These are phyloP conservation scores for Globodera ellingtonae DNA, from an alignment of 1,140 invertebrate species.

Conservation along the genomic window DNA sequence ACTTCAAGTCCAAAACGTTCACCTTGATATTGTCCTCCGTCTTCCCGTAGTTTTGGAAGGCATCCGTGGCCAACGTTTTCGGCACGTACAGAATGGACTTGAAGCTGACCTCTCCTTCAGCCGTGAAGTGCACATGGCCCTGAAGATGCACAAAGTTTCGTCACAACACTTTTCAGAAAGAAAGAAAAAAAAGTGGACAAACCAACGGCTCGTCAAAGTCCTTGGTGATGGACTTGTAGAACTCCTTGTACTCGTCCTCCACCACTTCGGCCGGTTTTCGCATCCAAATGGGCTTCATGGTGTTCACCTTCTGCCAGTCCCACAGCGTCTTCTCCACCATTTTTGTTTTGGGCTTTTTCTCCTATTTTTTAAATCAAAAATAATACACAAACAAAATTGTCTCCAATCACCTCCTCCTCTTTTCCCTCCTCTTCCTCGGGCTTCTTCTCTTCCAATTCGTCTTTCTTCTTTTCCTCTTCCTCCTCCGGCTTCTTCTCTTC, in stretches of 20 bases:
- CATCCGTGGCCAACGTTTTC: conserved; percentile 82
- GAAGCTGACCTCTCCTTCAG: conserved; percentile 97
- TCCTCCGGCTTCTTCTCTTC: conserved; percentile 83
- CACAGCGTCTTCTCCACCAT: conserved; percentile 92
- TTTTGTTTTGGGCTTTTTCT: conserved; percentile 80
- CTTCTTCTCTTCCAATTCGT: conserved; percentile 60
- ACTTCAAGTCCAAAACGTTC: not conserved
- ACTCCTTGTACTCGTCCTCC: conserved; percentile 86
- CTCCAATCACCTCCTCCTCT: conserved; percentile 67
- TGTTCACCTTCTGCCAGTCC: conserved; percentile 96
- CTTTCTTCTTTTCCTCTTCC: conserved; percentile 84
- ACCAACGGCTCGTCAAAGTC: conserved; percentile 81
- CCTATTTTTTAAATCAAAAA: conserved; percentile 44
- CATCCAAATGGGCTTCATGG: conserved; percentile 93
- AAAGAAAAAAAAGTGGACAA: not conserved
- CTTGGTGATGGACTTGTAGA: conserved; percentile 91
- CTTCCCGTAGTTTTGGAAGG: conserved; percentile 91
- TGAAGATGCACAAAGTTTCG: too few species aligned
- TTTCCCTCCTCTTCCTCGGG: conserved; percentile 67
- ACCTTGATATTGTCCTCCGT: conserved; percentile 91
- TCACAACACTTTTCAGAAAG: too few species aligned
- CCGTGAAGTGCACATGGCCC: conserved; percentile 88
- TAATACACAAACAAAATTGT: too few species aligned
- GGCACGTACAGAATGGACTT: conserved; percentile 93
- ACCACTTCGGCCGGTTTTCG: conserved; percentile 82